phyloP scores from a whole-genome alignment of 2,888 invertebrate genomes.

The Ichneumoninae sp. region DNA sequence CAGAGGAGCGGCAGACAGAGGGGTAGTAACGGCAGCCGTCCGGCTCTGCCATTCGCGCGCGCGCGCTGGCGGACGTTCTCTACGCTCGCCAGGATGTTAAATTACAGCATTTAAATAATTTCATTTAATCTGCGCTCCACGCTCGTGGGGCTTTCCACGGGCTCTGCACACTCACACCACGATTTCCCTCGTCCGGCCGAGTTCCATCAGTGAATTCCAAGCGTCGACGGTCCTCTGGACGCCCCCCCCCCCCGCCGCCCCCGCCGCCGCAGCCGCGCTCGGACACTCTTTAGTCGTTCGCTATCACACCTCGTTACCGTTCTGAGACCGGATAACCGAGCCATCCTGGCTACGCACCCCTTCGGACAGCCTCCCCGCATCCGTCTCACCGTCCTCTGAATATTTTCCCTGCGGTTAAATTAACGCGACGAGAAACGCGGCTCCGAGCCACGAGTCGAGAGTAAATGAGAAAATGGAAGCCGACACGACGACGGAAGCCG shows the following conservation, averaged over 20 bases:
- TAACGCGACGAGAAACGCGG: constrained; percentile 52
- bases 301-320: constrained; percentile 48
- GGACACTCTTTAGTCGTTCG: constrained; percentile 43
- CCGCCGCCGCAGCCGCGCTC: not conserved
- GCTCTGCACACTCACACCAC: constrained; percentile 15
- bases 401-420: constrained; percentile 63
- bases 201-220: constrained; percentile 40
- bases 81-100: constrained; percentile 74
- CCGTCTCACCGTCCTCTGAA: constrained; percentile 29
- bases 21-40: constrained; percentile 40
- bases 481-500: not conserved
- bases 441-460: constrained; percentile 24
- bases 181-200: constrained; percentile 11
- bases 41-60: constrained; percentile 25
- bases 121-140: constrained; percentile 78
- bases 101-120: constrained; percentile 82
- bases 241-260: constrained; percentile 1
- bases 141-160: constrained; percentile 44
- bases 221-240: constrained; percentile 7
- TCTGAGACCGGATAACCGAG: constrained; percentile 62
- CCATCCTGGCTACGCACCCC: constrained; percentile 19
- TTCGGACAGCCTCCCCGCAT: not conserved
- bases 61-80: not conserved
- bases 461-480: constrained; percentile 41
- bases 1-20: constrained; percentile 33